Base-by-base conservation (phyloP, 2,113 vertebrate genomes). In the Gadus macrocephalus region DNA sequence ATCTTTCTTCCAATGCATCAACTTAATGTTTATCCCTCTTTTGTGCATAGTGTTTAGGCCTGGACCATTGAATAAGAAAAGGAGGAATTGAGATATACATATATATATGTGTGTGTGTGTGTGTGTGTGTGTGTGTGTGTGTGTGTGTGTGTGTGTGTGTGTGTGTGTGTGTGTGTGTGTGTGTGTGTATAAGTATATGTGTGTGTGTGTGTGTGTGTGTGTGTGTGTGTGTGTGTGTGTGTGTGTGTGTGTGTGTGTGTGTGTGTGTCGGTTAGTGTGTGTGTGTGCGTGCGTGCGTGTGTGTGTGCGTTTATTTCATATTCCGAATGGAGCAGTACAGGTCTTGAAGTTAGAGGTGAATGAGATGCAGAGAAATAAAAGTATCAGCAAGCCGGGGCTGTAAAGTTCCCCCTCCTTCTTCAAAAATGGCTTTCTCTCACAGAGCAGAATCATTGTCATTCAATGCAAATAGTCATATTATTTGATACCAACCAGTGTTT, bases 401-500 rank as follows among this genome's bases (percentile, higher is more conserved):
- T 63, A 25, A 72, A 83, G 70, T 78, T 77, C 53, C 70, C 66
- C 55, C 55, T 58, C n/a, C n/a, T 17, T n/a, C 15, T 58, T 16
- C 15, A 58, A 58, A 62, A 86, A 77, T 79, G 28, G 65, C 31
- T 70, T 28, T 75, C 31, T 70, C 62, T 42, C 25, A 74, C 77
- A 27, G 62, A 62, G 62, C 42, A 9, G 73, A 80, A 71, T 64
- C 65, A 81, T 84, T 77, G 75, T 78, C 83, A 78, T 73, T 85
- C 69, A 62, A 49, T 31, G 79, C 71, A 59, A 81, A 83, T 62
- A 66, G 83, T 80, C 74, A 75, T 76, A 73, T 81, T 78, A 75
- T 74, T 76, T 78, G 68, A 65, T 66, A 61, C 71, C 69, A 78
- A 77, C 63, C 28, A 31, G 74, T 28, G 71, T 70, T 75, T 86